phyloP scores from a whole-genome alignment of 2,888 invertebrate genomes.

The Drosophila suboccidentalis region DNA sequence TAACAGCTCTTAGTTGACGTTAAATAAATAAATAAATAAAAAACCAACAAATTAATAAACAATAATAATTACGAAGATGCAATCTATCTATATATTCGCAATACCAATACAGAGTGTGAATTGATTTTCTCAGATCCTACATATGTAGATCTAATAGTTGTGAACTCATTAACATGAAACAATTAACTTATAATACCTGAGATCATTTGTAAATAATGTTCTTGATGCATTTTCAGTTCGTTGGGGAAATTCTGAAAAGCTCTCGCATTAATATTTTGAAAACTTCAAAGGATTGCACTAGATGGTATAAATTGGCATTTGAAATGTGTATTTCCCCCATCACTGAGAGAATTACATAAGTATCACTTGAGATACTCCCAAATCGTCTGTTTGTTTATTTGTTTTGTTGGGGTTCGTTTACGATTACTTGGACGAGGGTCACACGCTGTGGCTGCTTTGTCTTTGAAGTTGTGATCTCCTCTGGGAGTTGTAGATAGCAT shows the following conservation, averaged over 20 bases:
- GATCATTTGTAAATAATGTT: not conserved
- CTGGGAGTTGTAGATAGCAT: constrained; percentile 60
- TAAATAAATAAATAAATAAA: too few relatives aligned
- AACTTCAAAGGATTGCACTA: constrained; percentile 63
- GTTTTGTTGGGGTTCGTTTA: constrained; percentile 43
- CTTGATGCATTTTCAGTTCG: constrained; percentile 1
- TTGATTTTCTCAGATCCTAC: not conserved
- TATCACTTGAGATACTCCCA: constrained; percentile 39
- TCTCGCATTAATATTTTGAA: constrained; percentile 44
- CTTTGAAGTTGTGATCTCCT: constrained; percentile 68
- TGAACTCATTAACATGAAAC: constrained; percentile 11
- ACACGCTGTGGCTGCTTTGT: constrained; percentile 63
- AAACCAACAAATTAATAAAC: too few relatives aligned
- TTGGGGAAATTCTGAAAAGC: not conserved
- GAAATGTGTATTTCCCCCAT: constrained; percentile 7
- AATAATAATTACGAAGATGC: not conserved
- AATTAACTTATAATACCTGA: constrained; percentile 4
- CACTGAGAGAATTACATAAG: constrained; percentile 52
- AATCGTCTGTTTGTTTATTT: constrained; percentile 46
- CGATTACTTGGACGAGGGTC: constrained; percentile 53
- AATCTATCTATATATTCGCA: not conserved
- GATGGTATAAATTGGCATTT: constrained; percentile 40
- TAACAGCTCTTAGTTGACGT: too few relatives aligned
- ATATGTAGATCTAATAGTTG: constrained; percentile 1
- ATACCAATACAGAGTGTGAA: not conserved